These are phyloP conservation scores for Chloroceryle inda DNA, from an alignment of 2,797 vertebrate species.

Conservation along the genomic window DNA sequence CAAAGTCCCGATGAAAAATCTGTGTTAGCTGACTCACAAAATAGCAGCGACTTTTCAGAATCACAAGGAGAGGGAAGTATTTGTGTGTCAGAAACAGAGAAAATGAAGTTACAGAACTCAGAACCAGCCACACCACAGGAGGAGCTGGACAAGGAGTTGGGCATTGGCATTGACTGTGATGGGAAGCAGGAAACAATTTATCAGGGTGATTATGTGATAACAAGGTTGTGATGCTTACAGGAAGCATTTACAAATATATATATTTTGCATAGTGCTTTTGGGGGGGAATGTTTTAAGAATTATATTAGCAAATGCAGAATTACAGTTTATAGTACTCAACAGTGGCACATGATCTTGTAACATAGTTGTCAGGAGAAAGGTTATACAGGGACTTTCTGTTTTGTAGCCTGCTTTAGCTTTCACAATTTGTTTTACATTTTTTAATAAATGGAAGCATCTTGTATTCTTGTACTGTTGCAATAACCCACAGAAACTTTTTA, in stretches of 20 bases:
- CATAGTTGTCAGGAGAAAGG: constrained; percentile 62
- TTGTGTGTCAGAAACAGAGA: constrained; percentile 61
- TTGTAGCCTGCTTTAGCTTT: constrained; percentile 79
- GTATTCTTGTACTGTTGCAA: constrained; percentile 82
- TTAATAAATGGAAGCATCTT: constrained; percentile 81
- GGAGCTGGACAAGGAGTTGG: constrained; percentile 42
- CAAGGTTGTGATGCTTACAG: constrained; percentile 79
- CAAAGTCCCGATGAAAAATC: constrained; percentile 68
- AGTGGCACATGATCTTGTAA: constrained; percentile 73
- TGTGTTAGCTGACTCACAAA: constrained; percentile 30
- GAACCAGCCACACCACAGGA: constrained; percentile 58
- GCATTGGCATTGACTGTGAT: constrained; percentile 58
- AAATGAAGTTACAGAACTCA: constrained; percentile 59
- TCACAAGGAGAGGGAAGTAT: constrained; percentile 48
- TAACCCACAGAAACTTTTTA: constrained; percentile 79
- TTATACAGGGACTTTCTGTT: constrained; percentile 64
- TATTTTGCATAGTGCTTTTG: constrained; percentile 70
- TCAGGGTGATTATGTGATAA: constrained; percentile 81
- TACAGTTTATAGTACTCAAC: constrained; percentile 70
- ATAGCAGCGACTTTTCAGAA: constrained; percentile 32
- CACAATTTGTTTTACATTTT: constrained; percentile 77
- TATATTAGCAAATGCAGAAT: constrained; percentile 63
- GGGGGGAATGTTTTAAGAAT: constrained; percentile 60
- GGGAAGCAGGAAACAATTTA: constrained; percentile 66
- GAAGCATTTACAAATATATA: constrained; percentile 53